A percentile compares a stretch with the other conserved stretches of the same genome.
phyloP scores from a whole-genome alignment of 2,113 vertebrate genomes.

The Cettia cetti region DNA sequence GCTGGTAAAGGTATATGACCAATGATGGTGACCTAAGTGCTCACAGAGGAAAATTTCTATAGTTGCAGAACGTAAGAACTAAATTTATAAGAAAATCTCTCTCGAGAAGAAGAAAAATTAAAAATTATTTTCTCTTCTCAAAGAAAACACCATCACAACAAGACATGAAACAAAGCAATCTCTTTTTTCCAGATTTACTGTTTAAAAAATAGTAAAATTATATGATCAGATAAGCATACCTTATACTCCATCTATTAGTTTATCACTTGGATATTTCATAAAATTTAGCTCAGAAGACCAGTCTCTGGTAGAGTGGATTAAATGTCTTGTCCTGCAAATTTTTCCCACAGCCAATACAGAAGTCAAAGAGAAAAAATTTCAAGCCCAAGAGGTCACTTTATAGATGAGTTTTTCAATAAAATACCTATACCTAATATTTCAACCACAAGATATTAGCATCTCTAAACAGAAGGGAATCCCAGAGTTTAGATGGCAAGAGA shows the following conservation, averaged over 20 bases:
- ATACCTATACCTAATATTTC: neutral
- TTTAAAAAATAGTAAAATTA: neutral
- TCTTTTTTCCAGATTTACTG: accelerated
- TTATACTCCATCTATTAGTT: neutral
- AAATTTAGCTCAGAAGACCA: neutral
- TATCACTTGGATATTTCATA: neutral
- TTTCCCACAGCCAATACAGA: neutral
- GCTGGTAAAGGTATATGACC: neutral
- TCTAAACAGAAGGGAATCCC: neutral
- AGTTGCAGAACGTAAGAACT: neutral
- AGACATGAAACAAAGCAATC: neutral
- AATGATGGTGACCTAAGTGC: neutral
- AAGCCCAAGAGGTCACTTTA: neutral
- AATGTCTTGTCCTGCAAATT: neutral
- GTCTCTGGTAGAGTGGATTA: neutral
- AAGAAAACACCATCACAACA: neutral
- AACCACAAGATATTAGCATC: neutral
- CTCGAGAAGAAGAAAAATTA: neutral
- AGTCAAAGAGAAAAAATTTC: neutral
- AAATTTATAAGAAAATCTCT: neutral
- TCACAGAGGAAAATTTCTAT: neutral
- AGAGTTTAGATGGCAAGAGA: neutral
- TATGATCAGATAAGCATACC: neutral
- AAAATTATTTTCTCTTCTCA: neutral
- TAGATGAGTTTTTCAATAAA: neutral